Base-by-base conservation (phyloP, 2,888 invertebrate species). In the Ophioninae sp. region DNA sequence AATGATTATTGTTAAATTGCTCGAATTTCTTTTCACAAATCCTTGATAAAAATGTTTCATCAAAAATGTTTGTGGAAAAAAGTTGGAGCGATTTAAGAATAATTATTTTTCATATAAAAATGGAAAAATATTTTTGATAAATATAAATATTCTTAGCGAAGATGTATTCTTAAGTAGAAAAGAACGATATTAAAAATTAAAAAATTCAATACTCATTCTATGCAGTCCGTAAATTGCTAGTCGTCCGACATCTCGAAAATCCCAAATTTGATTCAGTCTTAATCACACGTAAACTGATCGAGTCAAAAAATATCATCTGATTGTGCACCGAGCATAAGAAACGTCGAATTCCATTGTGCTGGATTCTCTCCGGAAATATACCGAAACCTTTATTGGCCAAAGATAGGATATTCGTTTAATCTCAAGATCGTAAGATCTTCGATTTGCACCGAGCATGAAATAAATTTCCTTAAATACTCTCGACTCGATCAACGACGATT, bases 391-490 rank as follows among this genome's bases (percentile, higher is more conserved):
- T 30, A 30, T 30, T 30, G 30, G 2, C 1, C 30, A 30, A 30
- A 30, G 30, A 30, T 30, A 30, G 30, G 3, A 30, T 30, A n/a
- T 9, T 69, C 69, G 20, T n/a, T 37, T 30, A 17, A 23, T 72
- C 39, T 23, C 22, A 51, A 20, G 20, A 41, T 44, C 41, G 71
- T 6, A 6, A 17, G 22, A 65, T 65, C 6, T 22, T 58, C 30
- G 39, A 72, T 78, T 63, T 20, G 63, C 37, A 44, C 63, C n/a
- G 37, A 17, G 17, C 51, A 61, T 22, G 13, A 61, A 30, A 63
- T 51, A 30, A 22, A 37, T 1, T 17, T 63, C 17, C 6, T 13
- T 22, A 39, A 56, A 69, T 41, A 68, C 5, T 51, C 9, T 68
- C 9, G 63, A 44, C 75, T 10, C 51, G 23, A 71, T 76, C 44